Base-by-base conservation (phyloP, 2,888 invertebrate species). In the Hirtodrosophila confusa region DNA sequence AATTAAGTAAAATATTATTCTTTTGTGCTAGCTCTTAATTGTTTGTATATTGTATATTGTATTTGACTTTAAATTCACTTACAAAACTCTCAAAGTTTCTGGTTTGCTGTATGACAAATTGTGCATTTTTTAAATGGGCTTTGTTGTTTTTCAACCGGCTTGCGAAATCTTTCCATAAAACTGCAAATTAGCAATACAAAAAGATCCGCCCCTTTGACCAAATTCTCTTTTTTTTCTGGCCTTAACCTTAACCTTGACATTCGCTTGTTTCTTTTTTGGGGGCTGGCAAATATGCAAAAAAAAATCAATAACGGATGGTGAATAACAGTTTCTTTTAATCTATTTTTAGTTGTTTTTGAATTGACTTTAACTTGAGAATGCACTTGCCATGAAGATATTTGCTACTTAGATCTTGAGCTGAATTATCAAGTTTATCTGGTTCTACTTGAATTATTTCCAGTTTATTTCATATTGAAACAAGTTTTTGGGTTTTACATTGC, bases 231-330 rank as follows among this genome's bases (percentile, higher is more conserved):
- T 41, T 7, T 23, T 36, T 40, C 47, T 33, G 10, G 27, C 45
- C 45, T 27, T 60, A 60, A 73, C 41, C 69, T 77, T 84, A 75
- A 80, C 84, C 84, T 79, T 85, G 86, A 86, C 79, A 77, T 72
- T 77, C 54, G 68, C 58, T 47, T 17, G 17, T 17, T 17, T 17
- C 2, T 17, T 1, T 17, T 17, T 17, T 17, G 17, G 17, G 1
- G 17, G 17, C 17, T 17, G 2, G 17, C 17, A 17, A 70, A 48
- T 51, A 40, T 29, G 0, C 24, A 11, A 17, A 50, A 23, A n/a
- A 50, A 17, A 2, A 17, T 17, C 11, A 54, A 45, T 39, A 67
- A 55, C 61, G 56, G 61, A 23, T 24, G 39, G 33, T 39, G 23
- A 11, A 43, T 36, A 60, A 63, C 43, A 35, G 54, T 53, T 31